Evolutionary conservation across 2,797 vertebrate genomes (phyloP), one percentile per base, ranked within the genome.

Genomic region (Lagodon rhomboides): DNA sequence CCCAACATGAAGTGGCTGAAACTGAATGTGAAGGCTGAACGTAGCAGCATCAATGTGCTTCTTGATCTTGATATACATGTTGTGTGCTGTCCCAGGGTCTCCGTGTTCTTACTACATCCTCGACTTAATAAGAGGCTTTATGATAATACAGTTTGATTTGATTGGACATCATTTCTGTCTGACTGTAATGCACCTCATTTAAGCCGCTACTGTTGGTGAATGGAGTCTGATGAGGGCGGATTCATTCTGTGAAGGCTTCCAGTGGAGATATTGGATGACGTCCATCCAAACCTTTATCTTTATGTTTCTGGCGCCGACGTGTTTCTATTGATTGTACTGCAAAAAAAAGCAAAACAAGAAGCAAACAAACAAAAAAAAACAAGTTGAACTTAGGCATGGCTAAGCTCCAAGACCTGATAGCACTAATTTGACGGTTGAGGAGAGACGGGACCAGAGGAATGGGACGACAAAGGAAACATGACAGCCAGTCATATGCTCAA

Each of bases 161-260:
- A 75, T 71, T 67, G 38, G 46, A 47, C 3, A 75, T 51, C 10
- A 74, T 54, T 77, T 79, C 17, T 17, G n/a, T 55, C 18, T 16
- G 38, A 71, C 54, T 65, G 74, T 25, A 22, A 22, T 56, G 17
- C 5, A 66, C 30, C 22, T 64, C 0, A 11, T 69, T 73, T 65
- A 62, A 53, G 66, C 43, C n/a, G 22, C 25, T 20, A 46, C 23
- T 66, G n/a, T 65, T 5, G 17, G 34, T 79, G 72, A 87, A 83
- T 77, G n/a, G 18, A 67, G 23, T 63, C 23, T 85, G 75, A 83
- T 83, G 54, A 75, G 64, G 56, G 3, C n/a, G 49, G 41, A 60
- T 79, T 77, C n/a, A 75, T 58, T 43, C 34, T 69, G 51, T 65
- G 25, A 18, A 68, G 43, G 68, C 60, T 74, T 68, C 59, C 56